Conservation (phyloP, 2,113 vertebrate genomes). For the Camelus bactrianus region DNA sequence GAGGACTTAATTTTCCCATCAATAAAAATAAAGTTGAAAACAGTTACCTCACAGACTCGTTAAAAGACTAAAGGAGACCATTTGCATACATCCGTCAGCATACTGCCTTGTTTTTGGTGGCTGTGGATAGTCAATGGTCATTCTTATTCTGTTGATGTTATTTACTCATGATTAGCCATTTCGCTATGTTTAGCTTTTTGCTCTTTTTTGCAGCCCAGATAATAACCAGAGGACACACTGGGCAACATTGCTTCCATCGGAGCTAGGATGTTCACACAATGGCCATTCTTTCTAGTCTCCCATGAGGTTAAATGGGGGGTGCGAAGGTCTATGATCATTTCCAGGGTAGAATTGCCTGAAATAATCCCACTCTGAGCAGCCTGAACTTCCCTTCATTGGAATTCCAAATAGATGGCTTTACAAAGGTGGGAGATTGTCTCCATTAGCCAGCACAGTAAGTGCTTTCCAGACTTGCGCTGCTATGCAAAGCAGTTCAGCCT, state of each 20-base stretch:
- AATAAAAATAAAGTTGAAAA: constrained; percentile 28
- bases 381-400: neutral
- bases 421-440: neutral
- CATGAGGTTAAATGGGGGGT: neutral
- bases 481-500: neutral
- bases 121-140: neutral
- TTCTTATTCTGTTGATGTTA: neutral
- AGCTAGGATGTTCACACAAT: neutral
- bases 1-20: neutral
- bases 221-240: neutral
- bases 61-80: neutral
- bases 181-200: neutral
- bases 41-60: neutral
- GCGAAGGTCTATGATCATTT: neutral
- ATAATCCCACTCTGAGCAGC: neutral
- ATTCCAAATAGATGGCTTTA: neutral
- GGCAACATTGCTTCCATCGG: neutral
- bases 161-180: neutral
- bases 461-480: neutral
- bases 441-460: neutral
- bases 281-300: too few species aligned
- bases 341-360: neutral
- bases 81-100: neutral
- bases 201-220: neutral
- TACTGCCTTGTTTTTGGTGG: neutral